Base-by-base conservation (phyloP, 2,797 vertebrate species). In the Erethizon dorsatum region DNA sequence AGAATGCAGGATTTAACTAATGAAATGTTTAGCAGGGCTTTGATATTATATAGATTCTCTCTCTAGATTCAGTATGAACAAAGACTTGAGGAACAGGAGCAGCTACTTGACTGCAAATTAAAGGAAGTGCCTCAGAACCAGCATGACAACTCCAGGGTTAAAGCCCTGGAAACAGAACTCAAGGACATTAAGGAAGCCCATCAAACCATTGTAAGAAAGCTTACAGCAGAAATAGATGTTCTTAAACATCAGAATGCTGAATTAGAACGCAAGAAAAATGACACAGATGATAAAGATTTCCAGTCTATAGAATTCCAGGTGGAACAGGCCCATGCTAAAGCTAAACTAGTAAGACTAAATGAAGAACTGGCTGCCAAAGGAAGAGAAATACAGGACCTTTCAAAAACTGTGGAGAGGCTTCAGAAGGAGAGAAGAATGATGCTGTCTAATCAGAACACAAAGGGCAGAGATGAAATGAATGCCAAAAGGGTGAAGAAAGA, bases 1-100 rank as follows among this genome's bases (percentile, higher is more conserved):
- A 77, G 28, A 69, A 47, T n/a, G 0, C 37, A 65, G 52, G 26
- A 57, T 26, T 85, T 41, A 61, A 69, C 14, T 41, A 77, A n/a
- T 45, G 84, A 56, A 18, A 5, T 45, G 11, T 73, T 87, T 52
- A 90, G 14, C 87, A 45, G 17, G 31, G 13, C 2, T 90, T 75
- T 95, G 77, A 41, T 26, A 1, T 94, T 14, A 83, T 95, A 54
- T 65, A 79, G 0, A 94, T 88, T 84, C 97, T 98, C 96, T 94
- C 78, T 97, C 59, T 92, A 99, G 99, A 99, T 99, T 20, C 99
- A 99, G 75, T 99, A 99, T 59, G 99, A 99, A 96, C 99, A 99
- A 96, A 99, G 99, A 96, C 98, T 99, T 77, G 98, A 98, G 20
- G 99, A 99, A 83, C 98, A 99, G 89, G 99, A 99, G 97, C 99